Percentiles rank a stretch among this genome's conserved stretches.
phyloP scores from a whole-genome alignment of 2,113 vertebrate species.

The Dipodomys stephensi region DNA sequence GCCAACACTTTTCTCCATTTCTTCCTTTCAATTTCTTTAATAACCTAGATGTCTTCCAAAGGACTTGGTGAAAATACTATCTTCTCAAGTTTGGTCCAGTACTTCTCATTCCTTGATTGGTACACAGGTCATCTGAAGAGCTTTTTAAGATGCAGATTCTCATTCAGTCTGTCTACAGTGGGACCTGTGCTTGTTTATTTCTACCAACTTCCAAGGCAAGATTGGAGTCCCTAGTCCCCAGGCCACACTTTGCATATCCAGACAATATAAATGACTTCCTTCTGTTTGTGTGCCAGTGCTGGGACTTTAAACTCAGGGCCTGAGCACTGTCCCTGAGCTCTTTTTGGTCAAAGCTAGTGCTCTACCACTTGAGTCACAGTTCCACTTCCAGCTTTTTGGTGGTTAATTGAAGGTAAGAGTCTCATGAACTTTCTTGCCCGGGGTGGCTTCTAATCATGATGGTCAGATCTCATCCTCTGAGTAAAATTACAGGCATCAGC shows the following conservation, averaged over 20 bases:
- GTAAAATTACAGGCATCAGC: too few species aligned
- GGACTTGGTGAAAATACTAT: not conserved
- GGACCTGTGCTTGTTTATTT: not conserved
- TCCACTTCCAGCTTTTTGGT: too few species aligned
- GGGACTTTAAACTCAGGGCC: too few species aligned
- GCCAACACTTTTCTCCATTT: not conserved
- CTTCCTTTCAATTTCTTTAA: conserved; percentile 5
- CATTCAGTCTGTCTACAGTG: not conserved
- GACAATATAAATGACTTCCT: not conserved
- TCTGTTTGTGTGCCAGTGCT: not conserved
- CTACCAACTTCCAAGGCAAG: not conserved
- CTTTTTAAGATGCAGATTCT: not conserved
- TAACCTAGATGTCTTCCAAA: not conserved
- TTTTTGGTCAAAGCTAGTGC: too few species aligned
- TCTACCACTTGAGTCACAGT: too few species aligned
- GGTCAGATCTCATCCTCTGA: too few species aligned
- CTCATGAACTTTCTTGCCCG: too few species aligned
- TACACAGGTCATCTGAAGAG: not conserved
- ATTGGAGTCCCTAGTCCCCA: not conserved
- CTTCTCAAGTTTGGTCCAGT: not conserved
- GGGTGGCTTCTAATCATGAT: too few species aligned
- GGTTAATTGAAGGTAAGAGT: too few species aligned
- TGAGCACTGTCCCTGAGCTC: too few species aligned
- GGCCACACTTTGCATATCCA: not conserved
- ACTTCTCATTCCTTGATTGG: not conserved